Evolutionary conservation across 2,113 vertebrate genomes (phyloP), one percentile per base, ranked within the genome.

Genomic region (Eudyptes chrysolophus): DNA sequence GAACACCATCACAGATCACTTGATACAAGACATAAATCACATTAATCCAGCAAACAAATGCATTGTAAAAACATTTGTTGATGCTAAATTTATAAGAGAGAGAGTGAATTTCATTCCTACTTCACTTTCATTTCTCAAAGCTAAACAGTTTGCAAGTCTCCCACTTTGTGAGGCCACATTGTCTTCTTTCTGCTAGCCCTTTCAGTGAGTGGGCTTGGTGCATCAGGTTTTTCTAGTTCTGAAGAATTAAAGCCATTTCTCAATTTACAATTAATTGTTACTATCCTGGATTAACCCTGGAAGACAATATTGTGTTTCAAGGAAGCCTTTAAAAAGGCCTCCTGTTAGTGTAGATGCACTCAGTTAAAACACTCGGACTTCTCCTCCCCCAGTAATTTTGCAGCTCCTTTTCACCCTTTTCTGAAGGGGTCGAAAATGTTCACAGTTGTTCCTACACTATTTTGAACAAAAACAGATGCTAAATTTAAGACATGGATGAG

Each of bases 241-340:
- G 94, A 96, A 98, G 98, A 98, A 98, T 98, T 98, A 98, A 98
- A 98, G 98, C 97, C 36, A 84, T 98, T 99, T 98, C 98, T 99
- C 99, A 98, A 98, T 99, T 99, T 99, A 98, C 98, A 99, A 98
- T 98, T 99, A 99, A 99, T 99, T 98, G 98, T 98, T 97, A 97
- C 92, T 98, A 98, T 98, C 97, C 97, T 97, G 97, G 97, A 97
- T 97, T 98, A 98, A 98, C 97, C 97, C 84, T 96, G 96, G 89
- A 97, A 98, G 97, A 96, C 84, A 97, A 90, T 91, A 97, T 40
- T 98, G 94, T 92, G 94, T 98, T 97, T 97, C 97, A 98, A 96
- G 92, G 93, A 98, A 98, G 94, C 88, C 91, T 95, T 97, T 90
- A 96, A 93, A 96, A 96, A 97, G 95, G 82, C 60, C 96, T 76